Evolutionary conservation across 2,888 invertebrate species (phyloP).

Genomic region (Perdita meconis): DNA sequence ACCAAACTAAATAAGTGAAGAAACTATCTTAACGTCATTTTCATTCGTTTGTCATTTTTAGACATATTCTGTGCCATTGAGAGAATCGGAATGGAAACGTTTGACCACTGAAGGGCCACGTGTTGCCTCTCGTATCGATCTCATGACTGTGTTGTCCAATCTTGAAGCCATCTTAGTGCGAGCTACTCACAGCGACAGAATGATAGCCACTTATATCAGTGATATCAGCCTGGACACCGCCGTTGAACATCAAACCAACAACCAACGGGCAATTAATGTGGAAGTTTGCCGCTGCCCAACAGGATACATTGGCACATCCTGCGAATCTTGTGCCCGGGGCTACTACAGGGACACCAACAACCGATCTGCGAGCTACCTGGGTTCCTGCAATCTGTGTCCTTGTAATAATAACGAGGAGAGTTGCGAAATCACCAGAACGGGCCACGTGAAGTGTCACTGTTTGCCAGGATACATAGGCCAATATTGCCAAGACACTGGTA

Average conservation of each 20-base stretch:
- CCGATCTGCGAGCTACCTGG: slow-evolving; percentile 84
- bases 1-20: background rate
- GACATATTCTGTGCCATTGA: slow-evolving; percentile 88
- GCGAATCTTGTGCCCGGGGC: slow-evolving; percentile 90
- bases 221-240: slow-evolving; percentile 95
- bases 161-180: slow-evolving; percentile 93
- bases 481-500: slow-evolving; percentile 88
- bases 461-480: slow-evolving; percentile 88
- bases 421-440: slow-evolving; percentile 86
- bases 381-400: slow-evolving; percentile 89
- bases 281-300: slow-evolving; percentile 94
- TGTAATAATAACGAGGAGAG: slow-evolving; percentile 91
- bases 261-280: slow-evolving; percentile 89
- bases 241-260: slow-evolving; percentile 87
- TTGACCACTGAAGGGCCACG: slow-evolving; percentile 85
- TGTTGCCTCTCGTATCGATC: slow-evolving; percentile 90
- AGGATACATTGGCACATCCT: slow-evolving; percentile 93
- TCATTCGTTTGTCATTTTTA: slow-evolving; percentile 73
- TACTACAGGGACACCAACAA: slow-evolving; percentile 89
- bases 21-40: background rate
- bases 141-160: slow-evolving; percentile 93
- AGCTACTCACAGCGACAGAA: slow-evolving; percentile 88
- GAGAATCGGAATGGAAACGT: slow-evolving; percentile 89
- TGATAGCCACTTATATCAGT: slow-evolving; percentile 89
- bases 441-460: slow-evolving; percentile 89